Conservation (phyloP, 2,888 invertebrate species). For the Holacanthella duospinosa region DNA sequence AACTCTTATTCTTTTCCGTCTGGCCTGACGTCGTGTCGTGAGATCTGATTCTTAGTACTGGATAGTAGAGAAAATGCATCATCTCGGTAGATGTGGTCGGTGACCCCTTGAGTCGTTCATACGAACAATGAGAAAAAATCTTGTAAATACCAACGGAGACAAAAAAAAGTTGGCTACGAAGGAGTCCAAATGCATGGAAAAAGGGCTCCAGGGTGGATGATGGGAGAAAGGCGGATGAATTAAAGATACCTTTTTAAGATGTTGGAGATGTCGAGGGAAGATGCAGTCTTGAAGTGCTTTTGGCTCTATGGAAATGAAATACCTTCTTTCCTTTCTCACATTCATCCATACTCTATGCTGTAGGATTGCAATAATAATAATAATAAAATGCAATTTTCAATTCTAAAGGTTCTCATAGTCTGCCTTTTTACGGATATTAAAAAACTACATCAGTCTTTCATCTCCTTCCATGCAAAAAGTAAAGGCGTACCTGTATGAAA, state of each 20-base stretch:
- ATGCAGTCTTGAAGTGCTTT: conserved; percentile 2
- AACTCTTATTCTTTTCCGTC: too few relatives aligned
- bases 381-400: conserved; percentile 3
- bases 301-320: neutral
- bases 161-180: neutral
- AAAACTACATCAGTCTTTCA: neutral
- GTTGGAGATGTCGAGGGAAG: conserved; percentile 1
- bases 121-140: neutral
- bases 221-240: conserved; percentile 5
- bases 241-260: conserved; percentile 1
- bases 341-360: neutral
- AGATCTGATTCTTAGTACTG: neutral
- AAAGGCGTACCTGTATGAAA: neutral
- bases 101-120: conserved; percentile 2
- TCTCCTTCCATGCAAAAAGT: neutral
- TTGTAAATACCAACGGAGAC: neutral
- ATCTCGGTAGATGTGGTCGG: neutral
- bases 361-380: conserved; percentile 4
- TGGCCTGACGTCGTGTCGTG: too few relatives aligned
- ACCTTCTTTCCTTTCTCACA: neutral
- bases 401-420: neutral
- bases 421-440: conserved; percentile 2
- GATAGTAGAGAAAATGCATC: neutral
- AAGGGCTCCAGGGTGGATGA: neutral
- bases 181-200: neutral